phyloP scores from a whole-genome alignment of 2,113 vertebrate species.

The Engraulis encrasicolus region DNA sequence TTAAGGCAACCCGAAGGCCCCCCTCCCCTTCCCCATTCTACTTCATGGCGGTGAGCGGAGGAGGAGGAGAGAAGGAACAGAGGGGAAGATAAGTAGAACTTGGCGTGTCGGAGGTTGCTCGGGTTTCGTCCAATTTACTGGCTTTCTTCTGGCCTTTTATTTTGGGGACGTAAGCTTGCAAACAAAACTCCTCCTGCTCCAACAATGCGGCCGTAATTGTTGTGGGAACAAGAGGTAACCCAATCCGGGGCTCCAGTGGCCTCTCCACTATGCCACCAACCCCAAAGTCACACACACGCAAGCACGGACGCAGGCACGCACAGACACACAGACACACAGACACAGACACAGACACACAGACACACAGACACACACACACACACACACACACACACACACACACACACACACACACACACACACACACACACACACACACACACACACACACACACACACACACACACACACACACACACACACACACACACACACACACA shows the following conservation, averaged over 20 bases:
- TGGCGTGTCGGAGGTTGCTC: constrained; percentile 53
- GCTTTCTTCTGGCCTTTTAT: constrained; percentile 48
- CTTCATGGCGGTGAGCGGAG: not conserved
- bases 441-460: too few species aligned
- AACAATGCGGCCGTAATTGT: constrained; percentile 61
- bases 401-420: too few species aligned
- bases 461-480: too few species aligned
- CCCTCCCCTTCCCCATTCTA: too few species aligned
- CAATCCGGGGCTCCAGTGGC: constrained; percentile 54
- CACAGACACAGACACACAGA: too few species aligned
- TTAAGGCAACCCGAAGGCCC: constrained; percentile 47
- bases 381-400: too few species aligned
- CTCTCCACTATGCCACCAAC: not conserved
- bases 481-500: too few species aligned
- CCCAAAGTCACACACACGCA: not conserved
- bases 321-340: too few species aligned
- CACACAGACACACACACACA: too few species aligned
- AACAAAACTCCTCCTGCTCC: constrained; percentile 49
- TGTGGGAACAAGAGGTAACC: constrained; percentile 58
- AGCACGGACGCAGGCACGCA: too few species aligned
- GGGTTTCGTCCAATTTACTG: constrained; percentile 61
- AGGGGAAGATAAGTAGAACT: constrained; percentile 45
- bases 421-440: too few species aligned
- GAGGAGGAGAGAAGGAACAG: constrained; percentile 52
- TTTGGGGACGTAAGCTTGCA: constrained; percentile 47